Conservation (phyloP, 2,113 vertebrate genomes). For the Chionomys nivalis region DNA sequence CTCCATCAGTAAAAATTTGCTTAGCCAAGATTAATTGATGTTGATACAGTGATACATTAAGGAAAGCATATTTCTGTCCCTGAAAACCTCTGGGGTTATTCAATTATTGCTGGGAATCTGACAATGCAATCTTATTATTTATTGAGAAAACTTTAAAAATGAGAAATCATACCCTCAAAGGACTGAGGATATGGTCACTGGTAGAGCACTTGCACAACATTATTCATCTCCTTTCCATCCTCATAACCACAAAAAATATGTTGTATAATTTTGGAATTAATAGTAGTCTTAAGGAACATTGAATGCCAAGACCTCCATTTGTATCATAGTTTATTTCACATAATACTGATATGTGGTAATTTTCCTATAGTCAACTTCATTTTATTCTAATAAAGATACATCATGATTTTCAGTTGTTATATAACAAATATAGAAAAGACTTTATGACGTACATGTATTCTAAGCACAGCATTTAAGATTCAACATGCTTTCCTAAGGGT, state of each 20-base stretch:
- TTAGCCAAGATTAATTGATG: neutral
- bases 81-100: neutral
- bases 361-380: neutral
- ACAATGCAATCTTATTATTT: neutral
- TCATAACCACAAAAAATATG: neutral
- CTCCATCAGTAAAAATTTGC: neutral
- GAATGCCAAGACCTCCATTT: neutral
- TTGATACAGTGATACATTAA: neutral
- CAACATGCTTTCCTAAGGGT: neutral
- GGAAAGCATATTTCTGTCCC: neutral
- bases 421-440: constrained; percentile 5
- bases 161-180: neutral
- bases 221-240: neutral
- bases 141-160: neutral
- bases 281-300: neutral
- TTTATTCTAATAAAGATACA: neutral
- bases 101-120: neutral
- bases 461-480: neutral
- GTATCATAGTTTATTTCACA: neutral
- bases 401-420: neutral
- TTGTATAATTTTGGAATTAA: neutral
- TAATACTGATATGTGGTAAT: neutral
- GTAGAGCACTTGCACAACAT: neutral
- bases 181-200: too few relatives aligned
- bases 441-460: neutral